Evolutionary conservation across 2,797 vertebrate species (phyloP).

Genomic region (Champsocephalus gunnari): DNA sequence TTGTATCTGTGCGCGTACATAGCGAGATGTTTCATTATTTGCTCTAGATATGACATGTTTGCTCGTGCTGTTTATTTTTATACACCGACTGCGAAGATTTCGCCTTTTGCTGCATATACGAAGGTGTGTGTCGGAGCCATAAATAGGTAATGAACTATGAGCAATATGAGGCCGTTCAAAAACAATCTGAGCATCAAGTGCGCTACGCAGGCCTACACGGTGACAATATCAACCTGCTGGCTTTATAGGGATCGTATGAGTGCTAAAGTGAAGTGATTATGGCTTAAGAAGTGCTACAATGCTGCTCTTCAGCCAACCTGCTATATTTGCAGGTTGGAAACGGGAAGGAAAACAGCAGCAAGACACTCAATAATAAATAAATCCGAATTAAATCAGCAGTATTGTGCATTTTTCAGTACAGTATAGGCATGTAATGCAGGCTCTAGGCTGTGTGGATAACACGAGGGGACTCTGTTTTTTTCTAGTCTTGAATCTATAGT

Average conservation of each 20-base stretch:
- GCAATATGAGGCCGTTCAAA: slow-evolving; percentile 62
- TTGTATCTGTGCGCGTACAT: slow-evolving; percentile 25
- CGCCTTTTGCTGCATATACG: slow-evolving; percentile 75
- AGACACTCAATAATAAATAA: slow-evolving; percentile 63
- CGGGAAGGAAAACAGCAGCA: slow-evolving; percentile 47
- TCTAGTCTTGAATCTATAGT: slow-evolving; percentile 23
- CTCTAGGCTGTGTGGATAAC: slow-evolving; percentile 17
- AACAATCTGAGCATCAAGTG: slow-evolving; percentile 76
- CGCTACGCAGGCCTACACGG: slow-evolving; percentile 48
- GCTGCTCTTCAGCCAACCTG: slow-evolving; percentile 51
- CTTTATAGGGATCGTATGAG: slow-evolving; percentile 48
- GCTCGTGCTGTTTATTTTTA: slow-evolving; percentile 12
- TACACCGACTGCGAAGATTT: slow-evolving; percentile 45
- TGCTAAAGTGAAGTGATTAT: slow-evolving; percentile 35
- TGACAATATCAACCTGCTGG: slow-evolving; percentile 39
- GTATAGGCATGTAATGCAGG: slow-evolving; percentile 14
- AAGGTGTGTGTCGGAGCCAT: slow-evolving; percentile 79
- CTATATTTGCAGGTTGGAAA: slow-evolving; percentile 51
- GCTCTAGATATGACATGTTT: slow-evolving; percentile 21
- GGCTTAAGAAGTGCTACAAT: slow-evolving; percentile 31
- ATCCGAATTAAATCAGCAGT: slow-evolving; percentile 48
- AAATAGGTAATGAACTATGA: slow-evolving; percentile 77
- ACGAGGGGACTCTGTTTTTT: slow-evolving; percentile 39
- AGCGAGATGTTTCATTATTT: slow-evolving; percentile 33
- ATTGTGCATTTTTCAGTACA: slow-evolving; percentile 37